Conservation (phyloP, 1,140 invertebrate species). For the Drosophila ironensis region DNA sequence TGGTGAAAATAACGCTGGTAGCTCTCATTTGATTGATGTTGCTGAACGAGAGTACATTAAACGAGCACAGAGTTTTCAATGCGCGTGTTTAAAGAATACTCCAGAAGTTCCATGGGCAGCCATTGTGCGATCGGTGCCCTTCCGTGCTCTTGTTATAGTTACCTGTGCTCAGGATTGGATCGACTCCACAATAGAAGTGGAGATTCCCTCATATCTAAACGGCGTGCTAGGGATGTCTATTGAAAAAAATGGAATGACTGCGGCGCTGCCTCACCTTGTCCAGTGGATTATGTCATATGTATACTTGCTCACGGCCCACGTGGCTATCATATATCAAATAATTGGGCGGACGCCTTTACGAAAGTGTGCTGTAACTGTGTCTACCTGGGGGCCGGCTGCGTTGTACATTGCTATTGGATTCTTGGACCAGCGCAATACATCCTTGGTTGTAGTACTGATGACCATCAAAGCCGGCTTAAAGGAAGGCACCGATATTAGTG, state of each 20-base stretch:
- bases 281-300: neutral
- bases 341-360: neutral
- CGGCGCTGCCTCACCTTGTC: neutral
- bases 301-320: neutral
- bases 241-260: neutral
- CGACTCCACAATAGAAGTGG: neutral
- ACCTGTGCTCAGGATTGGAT: too few relatives aligned
- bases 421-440: neutral
- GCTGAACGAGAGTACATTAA: neutral
- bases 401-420: neutral
- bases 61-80: neutral
- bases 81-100: neutral
- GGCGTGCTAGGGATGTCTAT: neutral
- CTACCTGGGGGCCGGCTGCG: too few relatives aligned
- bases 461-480: neutral
- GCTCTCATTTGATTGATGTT: neutral
- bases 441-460: neutral
- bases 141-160: neutral
- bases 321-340: neutral
- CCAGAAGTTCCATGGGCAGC: neutral
- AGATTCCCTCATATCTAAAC: neutral
- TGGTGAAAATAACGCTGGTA: too few relatives aligned
- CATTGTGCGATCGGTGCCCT: neutral
- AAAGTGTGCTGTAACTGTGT: neutral
- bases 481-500: neutral